Evolutionary conservation across 2,888 invertebrate genomes (phyloP), one percentile per base, ranked within the genome.

Genomic region (Brachycybe producta): DNA sequence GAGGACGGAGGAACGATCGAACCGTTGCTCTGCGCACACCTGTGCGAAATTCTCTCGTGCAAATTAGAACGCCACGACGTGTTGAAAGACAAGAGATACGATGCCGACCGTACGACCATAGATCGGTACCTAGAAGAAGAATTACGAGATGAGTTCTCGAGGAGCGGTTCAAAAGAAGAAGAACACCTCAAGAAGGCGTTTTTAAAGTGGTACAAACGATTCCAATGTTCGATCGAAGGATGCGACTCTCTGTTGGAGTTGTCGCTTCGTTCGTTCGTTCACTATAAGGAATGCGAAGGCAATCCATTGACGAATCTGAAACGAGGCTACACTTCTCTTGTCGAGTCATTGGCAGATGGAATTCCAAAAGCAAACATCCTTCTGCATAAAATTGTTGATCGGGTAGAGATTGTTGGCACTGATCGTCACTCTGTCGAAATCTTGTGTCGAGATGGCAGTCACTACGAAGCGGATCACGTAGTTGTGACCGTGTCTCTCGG

Each of bases 201-300:
- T 8, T 26, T 26, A 13, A 13, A 28, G 13, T 53, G 53, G 53
- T 50, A 15, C 13, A 39, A 53, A 17, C 13, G 23, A 5, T 46
- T 53, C 21, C 53, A 53, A 4, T 51, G 26, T 34, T 53, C 46
- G 17, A 40, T 53, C 17, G 53, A 53, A 51, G 53, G 53, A 7
- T 79, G 78, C 57, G 59, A 62, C n/a, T 64, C 64, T 49, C 62
- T 79, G 39, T 65, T 72, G 28, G 64, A 71, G 27, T 60, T 79
- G 36, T 77, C 78, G 2, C 71, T 75, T 0, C 73, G 71, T 60
- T 65, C 70, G 52, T 78, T 49, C 26, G 8, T n/a, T 2, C 13
- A 28, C 11, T 58, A 78, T 61, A 71, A 76, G 74, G 67, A 69
- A 0, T 82, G 82, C 61, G 77, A 79, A 7, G 75, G 75, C 21